Conservation (phyloP, 2,113 vertebrate genomes). For the Lophotis ruficrista region DNA sequence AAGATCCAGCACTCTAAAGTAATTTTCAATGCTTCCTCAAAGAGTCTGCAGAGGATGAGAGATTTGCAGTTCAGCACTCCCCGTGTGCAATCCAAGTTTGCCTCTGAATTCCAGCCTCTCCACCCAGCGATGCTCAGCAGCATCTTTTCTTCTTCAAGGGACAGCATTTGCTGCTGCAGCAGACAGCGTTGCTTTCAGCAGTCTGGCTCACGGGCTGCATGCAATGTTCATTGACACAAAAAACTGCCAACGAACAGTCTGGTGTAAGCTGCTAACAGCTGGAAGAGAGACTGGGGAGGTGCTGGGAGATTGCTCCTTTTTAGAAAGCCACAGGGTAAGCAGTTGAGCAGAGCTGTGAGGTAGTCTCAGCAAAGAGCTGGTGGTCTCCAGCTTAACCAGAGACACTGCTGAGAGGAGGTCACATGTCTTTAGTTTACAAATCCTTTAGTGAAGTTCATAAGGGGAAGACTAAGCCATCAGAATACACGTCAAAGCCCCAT, state of each 20-base stretch:
- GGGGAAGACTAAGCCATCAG: not conserved
- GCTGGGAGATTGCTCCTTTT: not conserved
- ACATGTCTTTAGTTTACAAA: not conserved
- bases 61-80: not conserved
- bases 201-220: not conserved
- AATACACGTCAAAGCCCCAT: not conserved
- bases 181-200: not conserved
- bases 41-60: not conserved
- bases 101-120: not conserved
- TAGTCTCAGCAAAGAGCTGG: not conserved
- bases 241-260: too few species aligned
- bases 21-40: not conserved
- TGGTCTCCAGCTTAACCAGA: not conserved
- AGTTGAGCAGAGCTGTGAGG: accelerated
- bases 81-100: accelerated
- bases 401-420: too few species aligned
- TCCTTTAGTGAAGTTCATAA: not conserved
- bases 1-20: not conserved
- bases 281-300: not conserved
- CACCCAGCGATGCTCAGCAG: accelerated
- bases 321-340: not conserved
- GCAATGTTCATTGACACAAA: not conserved
- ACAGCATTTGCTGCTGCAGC: not conserved
- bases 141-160: not conserved
- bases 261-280: not conserved